Conservation (phyloP, 2,113 vertebrate species). For the Tachycineta bicolor region DNA sequence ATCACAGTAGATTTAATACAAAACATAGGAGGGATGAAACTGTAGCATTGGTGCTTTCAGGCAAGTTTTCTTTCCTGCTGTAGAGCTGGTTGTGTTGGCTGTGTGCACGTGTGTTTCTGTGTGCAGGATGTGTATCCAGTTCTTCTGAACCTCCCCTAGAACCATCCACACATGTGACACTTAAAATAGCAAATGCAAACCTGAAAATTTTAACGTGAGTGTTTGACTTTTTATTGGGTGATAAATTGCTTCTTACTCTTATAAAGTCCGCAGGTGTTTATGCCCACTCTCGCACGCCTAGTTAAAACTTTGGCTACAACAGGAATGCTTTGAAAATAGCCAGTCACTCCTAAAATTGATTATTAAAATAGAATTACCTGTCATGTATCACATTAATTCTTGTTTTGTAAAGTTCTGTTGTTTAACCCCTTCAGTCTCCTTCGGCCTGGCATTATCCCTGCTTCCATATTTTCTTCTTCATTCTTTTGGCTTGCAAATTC, state of each 20-base stretch:
- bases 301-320: conserved; percentile 52
- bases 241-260: conserved; percentile 68
- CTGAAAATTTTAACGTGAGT: conserved; percentile 66
- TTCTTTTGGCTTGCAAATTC: not conserved
- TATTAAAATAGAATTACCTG: conserved; percentile 54
- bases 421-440: conserved; percentile 16
- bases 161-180: not conserved
- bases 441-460: not conserved
- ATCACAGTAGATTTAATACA: not conserved
- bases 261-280: conserved; percentile 70
- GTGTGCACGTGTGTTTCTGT: not conserved
- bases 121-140: not conserved
- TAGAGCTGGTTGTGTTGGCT: not conserved
- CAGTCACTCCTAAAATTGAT: conserved; percentile 46
- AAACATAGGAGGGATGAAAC: not conserved
- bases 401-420: not conserved
- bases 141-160: not conserved
- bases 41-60: not conserved
- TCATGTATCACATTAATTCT: conserved; percentile 14
- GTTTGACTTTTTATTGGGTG: conserved; percentile 70
- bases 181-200: conserved; percentile 57
- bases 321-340: conserved; percentile 62
- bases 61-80: not conserved
- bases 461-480: not conserved
- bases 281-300: conserved; percentile 49